Percentiles rank a stretch among this genome's conserved stretches.
Conservation (phyloP, 2,113 vertebrate genomes). For the Poecilia latipinna region DNA sequence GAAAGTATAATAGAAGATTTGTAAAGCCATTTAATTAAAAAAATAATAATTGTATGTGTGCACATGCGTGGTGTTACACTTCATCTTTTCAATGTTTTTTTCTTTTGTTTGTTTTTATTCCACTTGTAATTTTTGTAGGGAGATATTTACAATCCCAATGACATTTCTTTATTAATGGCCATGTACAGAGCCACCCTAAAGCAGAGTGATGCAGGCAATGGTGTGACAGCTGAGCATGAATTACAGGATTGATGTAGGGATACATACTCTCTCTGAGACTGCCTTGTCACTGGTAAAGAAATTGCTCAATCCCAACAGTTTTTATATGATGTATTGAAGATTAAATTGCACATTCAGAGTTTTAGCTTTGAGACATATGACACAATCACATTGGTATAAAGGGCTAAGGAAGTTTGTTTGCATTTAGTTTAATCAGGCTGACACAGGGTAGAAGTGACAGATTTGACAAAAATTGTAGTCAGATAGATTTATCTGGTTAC, state of each 20-base stretch:
- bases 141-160: constrained; percentile 46
- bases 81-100: constrained; percentile 26
- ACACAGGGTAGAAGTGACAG: background rate
- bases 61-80: constrained; percentile 17
- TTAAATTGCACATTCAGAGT: constrained; percentile 33
- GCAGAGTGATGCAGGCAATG: constrained; percentile 39
- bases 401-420: constrained; percentile 1
- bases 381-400: constrained; percentile 4
- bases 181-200: constrained; percentile 35
- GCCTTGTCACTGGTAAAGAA: constrained; percentile 30
- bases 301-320: constrained; percentile 40
- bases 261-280: constrained; percentile 12
- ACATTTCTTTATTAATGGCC: constrained; percentile 43
- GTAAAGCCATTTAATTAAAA: constrained; percentile 19
- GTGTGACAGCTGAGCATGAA: constrained; percentile 56
- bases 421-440: constrained; percentile 12
- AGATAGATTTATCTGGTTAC: constrained; percentile 3
- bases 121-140: constrained; percentile 26
- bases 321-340: constrained; percentile 37
- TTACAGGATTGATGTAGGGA: constrained; percentile 40
- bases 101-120: too few species aligned
- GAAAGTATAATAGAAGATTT: too few species aligned
- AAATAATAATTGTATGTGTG: constrained; percentile 13
- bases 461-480: constrained; percentile 3
- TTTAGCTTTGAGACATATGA: constrained; percentile 20